Conservation (phyloP, 1,140 invertebrate species). For the Nebria ingens region DNA sequence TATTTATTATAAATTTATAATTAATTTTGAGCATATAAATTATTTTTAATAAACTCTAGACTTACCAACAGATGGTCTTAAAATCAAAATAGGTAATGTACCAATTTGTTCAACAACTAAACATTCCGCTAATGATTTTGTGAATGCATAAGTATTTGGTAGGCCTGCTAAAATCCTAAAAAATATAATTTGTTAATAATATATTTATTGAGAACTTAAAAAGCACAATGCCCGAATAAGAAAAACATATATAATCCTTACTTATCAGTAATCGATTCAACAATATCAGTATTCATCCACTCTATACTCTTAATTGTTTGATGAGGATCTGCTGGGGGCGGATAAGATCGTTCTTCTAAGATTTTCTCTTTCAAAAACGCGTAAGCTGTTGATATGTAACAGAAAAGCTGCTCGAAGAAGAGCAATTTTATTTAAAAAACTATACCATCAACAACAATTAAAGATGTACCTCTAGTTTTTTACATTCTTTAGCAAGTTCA, state of each 20-base stretch:
- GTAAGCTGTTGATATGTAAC: conserved; percentile 51
- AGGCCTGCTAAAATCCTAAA: conserved; percentile 63
- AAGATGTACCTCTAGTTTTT: conserved; percentile 48
- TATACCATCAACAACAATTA: conserved; percentile 6
- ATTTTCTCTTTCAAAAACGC: conserved; percentile 53
- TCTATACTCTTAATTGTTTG: conserved; percentile 80
- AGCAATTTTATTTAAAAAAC: conserved; percentile 4
- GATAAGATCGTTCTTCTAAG: conserved; percentile 63
- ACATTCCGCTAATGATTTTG: conserved; percentile 78
- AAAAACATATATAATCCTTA: conserved; percentile 23
- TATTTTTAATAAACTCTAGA: conserved; percentile 14
- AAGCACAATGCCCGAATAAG: neutral
- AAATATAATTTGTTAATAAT: conserved; percentile 16
- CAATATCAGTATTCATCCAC: conserved; percentile 72
- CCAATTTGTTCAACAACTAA: conserved; percentile 65
- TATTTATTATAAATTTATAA: neutral
- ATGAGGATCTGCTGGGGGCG: conserved; percentile 77
- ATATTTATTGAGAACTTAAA: neutral
- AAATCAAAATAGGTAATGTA: conserved; percentile 71
- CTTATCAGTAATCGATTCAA: conserved; percentile 62
- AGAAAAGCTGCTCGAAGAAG: conserved; percentile 34
- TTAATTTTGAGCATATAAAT: neutral
- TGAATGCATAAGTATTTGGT: conserved; percentile 88
- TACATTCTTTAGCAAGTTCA: conserved; percentile 63
- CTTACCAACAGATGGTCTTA: conserved; percentile 81